These are phyloP conservation scores for Drosophila nigricruria DNA, from an alignment of 2,888 invertebrate genomes.

Conservation along the genomic window DNA sequence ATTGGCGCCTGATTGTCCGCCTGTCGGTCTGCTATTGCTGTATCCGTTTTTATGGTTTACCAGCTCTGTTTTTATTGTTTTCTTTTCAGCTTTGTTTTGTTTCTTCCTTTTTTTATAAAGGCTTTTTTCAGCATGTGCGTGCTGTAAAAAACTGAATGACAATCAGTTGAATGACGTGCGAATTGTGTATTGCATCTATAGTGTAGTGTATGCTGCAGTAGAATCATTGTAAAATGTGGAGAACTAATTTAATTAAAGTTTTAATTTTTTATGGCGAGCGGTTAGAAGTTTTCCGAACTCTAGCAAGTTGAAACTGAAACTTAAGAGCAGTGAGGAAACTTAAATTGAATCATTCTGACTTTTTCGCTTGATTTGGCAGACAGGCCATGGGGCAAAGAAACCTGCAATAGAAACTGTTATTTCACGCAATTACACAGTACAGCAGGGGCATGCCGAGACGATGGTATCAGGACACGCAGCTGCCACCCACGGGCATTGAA, in stretches of 20 bases:
- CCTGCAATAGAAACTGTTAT: slow-evolving; percentile 33
- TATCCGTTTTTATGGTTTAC: slow-evolving; percentile 34
- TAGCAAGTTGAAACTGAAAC: slow-evolving; percentile 2
- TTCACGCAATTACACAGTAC: slow-evolving; percentile 49
- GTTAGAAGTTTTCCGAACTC: background rate
- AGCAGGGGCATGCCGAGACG: slow-evolving; percentile 2
- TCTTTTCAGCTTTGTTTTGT: slow-evolving; percentile 23
- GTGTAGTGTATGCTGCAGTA: background rate
- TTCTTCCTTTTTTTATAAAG: slow-evolving; percentile 5
- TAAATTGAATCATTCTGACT: slow-evolving; percentile 55
- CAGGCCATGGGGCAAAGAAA: slow-evolving; percentile 1
- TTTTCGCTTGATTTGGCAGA: slow-evolving; percentile 57
- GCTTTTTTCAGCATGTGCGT: slow-evolving; percentile 24
- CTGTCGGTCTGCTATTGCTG: slow-evolving; percentile 27
- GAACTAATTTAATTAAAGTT: slow-evolving; percentile 40
- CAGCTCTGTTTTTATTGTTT: slow-evolving; percentile 34
- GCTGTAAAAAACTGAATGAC: slow-evolving; percentile 29
- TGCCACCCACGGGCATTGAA: slow-evolving; percentile 51
- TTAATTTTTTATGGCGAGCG: slow-evolving; percentile 20
- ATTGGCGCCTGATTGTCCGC: slow-evolving; percentile 42
- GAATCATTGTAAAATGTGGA: slow-evolving; percentile 23
- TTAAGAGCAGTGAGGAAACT: slow-evolving; percentile 15
- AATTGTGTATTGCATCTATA: slow-evolving; percentile 5
- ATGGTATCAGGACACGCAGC: slow-evolving; percentile 21
- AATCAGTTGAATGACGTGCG: slow-evolving; percentile 52